Evolutionary conservation across 2,888 invertebrate species (phyloP).

Genomic region (Chouioia cunea): DNA sequence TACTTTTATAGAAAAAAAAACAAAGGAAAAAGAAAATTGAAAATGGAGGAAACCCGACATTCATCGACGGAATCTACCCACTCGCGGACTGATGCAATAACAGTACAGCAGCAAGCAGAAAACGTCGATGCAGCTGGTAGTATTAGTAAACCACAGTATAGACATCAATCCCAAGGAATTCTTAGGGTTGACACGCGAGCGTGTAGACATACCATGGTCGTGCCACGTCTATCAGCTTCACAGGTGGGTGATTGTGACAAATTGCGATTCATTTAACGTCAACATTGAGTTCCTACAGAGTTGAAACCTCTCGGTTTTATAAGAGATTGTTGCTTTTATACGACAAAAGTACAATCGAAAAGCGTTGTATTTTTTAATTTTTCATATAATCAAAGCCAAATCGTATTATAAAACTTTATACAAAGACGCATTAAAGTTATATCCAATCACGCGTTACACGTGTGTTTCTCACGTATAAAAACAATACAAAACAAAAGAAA

Average conservation of each 20-base stretch:
- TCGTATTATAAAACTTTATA: too few species aligned
- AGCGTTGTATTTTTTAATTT: too few species aligned
- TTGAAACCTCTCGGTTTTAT: too few species aligned
- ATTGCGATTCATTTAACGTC: too few species aligned
- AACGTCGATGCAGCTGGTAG: background rate
- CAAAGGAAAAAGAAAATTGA: background rate
- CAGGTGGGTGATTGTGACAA: conserved; percentile 34
- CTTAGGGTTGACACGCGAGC: conserved; percentile 35
- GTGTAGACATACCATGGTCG: conserved; percentile 17
- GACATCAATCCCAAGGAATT: conserved; percentile 38
- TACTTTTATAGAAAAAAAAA: background rate
- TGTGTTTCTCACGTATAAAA: too few species aligned
- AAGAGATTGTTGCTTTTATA: too few species aligned
- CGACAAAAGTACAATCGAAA: too few species aligned
- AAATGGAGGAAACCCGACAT: conserved; percentile 15
- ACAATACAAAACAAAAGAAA: too few species aligned
- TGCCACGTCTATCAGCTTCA: conserved; percentile 26
- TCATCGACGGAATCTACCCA: conserved; percentile 3
- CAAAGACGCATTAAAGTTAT: too few species aligned
- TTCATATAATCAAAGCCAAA: too few species aligned
- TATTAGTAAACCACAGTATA: background rate
- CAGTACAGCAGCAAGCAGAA: conserved; percentile 2
- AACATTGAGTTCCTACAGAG: too few species aligned
- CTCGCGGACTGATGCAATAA: background rate
- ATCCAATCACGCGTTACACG: too few species aligned